Percentiles rank a stretch among this genome's conserved stretches.
phyloP scores from a whole-genome alignment of 2,888 invertebrate genomes.

The Mythimna loreyi region DNA sequence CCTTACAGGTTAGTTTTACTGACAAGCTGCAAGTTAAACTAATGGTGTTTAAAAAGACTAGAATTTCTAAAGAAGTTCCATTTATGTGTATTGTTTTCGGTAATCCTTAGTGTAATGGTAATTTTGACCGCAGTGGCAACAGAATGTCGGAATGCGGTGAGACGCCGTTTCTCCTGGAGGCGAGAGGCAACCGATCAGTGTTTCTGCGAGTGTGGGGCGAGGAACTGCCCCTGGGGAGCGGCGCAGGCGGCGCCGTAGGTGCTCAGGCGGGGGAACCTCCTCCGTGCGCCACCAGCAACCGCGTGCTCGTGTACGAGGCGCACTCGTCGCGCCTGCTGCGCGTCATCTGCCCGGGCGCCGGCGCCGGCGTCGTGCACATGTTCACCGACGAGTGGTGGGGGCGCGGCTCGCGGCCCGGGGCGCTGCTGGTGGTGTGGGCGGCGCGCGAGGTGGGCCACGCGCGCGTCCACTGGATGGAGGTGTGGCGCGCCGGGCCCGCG shows the following conservation, averaged over 20 bases:
- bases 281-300: constrained; percentile 94
- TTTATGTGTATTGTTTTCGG: not conserved
- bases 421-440: constrained; percentile 95
- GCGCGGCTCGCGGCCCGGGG: constrained; percentile 89
- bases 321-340: constrained; percentile 91
- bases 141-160: constrained; percentile 92
- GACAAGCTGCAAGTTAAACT: not conserved
- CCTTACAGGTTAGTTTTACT: constrained; percentile 80
- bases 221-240: constrained; percentile 92
- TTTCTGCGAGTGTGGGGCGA: constrained; percentile 96
- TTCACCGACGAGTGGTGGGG: constrained; percentile 95
- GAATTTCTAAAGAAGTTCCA: too few species aligned
- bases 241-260: constrained; percentile 60
- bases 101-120: not conserved
- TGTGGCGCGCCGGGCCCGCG: constrained; percentile 71
- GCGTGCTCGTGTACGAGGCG: constrained; percentile 95
- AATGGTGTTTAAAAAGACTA: too few species aligned
- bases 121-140: constrained; percentile 35
- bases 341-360: constrained; percentile 93
- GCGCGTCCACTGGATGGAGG: constrained; percentile 94
- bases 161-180: constrained; percentile 95
- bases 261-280: constrained; percentile 90
- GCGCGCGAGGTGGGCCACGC: constrained; percentile 96
- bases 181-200: constrained; percentile 94
- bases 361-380: constrained; percentile 93